Evolutionary conservation across 2,888 invertebrate genomes (phyloP).

Genomic region (Macropis europaea): DNA sequence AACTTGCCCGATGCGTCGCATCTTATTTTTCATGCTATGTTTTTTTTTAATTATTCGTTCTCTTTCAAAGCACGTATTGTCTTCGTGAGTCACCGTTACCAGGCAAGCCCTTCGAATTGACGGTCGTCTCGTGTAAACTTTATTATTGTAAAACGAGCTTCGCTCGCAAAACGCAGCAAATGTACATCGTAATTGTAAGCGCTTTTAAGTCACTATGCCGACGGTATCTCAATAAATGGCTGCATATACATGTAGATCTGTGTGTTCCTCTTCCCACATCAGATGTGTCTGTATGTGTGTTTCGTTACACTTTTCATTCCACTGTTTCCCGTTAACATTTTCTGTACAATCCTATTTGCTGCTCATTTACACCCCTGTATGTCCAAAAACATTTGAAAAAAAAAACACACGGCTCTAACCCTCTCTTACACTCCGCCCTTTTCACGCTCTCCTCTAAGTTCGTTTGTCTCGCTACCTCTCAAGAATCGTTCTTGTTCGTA

Average conservation of each 20-base stretch:
- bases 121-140: conserved; percentile 28
- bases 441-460: background rate
- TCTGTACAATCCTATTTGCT: conserved; percentile 48
- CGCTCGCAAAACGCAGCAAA: conserved; percentile 20
- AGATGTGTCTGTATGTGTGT: conserved; percentile 7
- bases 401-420: conserved; percentile 3
- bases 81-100: conserved; percentile 26
- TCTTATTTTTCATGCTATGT: background rate
- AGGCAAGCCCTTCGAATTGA: conserved; percentile 19
- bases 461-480: background rate
- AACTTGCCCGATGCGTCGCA: background rate
- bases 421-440: background rate
- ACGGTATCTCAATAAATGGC: conserved; percentile 41
- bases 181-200: conserved; percentile 47
- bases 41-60: background rate
- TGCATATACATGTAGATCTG: conserved; percentile 1
- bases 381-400: conserved; percentile 35
- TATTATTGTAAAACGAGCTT: conserved; percentile 12
- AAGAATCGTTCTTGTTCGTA: conserved; percentile 4
- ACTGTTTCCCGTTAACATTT: background rate
- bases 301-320: background rate
- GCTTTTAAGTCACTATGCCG: conserved; percentile 56
- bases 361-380: conserved; percentile 58
- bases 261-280: background rate
- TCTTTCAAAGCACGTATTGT: conserved; percentile 46